Percentiles rank a stretch among this genome's conserved stretches.
Conservation (phyloP, 2,113 vertebrate species). For the Cromileptes altivelis region DNA sequence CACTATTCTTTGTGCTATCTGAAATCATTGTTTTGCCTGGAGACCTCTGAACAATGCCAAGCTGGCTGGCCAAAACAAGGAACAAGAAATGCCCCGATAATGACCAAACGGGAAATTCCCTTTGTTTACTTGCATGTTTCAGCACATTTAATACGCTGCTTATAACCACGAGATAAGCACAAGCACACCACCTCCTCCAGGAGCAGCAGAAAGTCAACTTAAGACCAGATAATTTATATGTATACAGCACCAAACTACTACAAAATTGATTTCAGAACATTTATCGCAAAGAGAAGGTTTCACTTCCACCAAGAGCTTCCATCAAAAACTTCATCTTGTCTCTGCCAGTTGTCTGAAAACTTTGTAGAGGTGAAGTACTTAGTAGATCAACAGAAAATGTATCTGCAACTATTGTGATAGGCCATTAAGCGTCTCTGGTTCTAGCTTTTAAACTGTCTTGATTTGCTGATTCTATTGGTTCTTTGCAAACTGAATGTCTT, state of each 20-base stretch:
- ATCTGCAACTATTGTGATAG: not conserved
- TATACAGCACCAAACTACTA: no score
- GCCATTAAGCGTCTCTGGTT: not conserved
- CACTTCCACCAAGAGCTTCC: no score
- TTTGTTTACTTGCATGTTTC: conserved; percentile 62
- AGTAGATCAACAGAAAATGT: not conserved
- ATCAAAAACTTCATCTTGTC: no score
- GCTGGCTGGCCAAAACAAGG: conserved; percentile 62
- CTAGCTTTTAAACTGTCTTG: not conserved
- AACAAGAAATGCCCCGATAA: conserved; percentile 53
- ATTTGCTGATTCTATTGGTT: no score
- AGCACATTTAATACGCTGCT: conserved; percentile 47
- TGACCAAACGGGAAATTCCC: conserved; percentile 56
- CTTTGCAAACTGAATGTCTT: no score
- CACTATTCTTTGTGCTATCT: conserved; percentile 38
- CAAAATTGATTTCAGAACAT: no score
- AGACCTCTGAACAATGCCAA: conserved; percentile 53
- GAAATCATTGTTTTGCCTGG: conserved; percentile 22
- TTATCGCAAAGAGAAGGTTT: no score
- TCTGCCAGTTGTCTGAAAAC: not conserved
- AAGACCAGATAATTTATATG: no score
- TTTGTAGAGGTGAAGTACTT: not conserved
- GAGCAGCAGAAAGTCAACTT: not conserved
- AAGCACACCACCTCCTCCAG: not conserved
- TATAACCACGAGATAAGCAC: conserved; percentile 43